Conservation (phyloP, 2,888 invertebrate species). For the Orthosia gracilis region DNA sequence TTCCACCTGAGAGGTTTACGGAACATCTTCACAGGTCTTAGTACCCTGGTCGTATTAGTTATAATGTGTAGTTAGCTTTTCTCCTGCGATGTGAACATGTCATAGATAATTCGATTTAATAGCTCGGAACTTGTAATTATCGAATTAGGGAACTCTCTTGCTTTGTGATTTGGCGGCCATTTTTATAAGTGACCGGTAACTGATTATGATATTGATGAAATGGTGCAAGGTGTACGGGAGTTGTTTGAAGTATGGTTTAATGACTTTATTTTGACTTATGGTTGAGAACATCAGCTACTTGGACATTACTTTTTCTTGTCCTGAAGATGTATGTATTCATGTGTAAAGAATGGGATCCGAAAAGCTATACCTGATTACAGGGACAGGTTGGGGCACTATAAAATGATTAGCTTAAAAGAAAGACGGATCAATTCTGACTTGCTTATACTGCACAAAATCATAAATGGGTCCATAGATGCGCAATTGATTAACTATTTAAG, state of each 20-base stretch:
- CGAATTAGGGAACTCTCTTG: conserved; percentile 82
- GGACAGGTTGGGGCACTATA: too few species aligned
- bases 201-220: conserved; percentile 51
- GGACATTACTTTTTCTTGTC: not conserved
- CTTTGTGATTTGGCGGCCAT: conserved; percentile 66
- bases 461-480: too few species aligned
- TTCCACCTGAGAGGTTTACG: not conserved
- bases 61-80: conserved; percentile 89
- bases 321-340: not conserved
- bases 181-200: conserved; percentile 59
- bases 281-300: not conserved
- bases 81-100: conserved; percentile 86
- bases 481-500: too few species aligned
- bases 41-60: conserved; percentile 73
- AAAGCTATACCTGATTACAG: too few species aligned
- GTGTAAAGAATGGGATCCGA: too few species aligned
- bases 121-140: conserved; percentile 86
- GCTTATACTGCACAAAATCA: too few species aligned
- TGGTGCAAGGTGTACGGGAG: conserved; percentile 40
- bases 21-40: conserved; percentile 63
- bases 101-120: conserved; percentile 90
- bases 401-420: too few species aligned
- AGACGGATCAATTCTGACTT: too few species aligned
- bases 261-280: conserved; percentile 19
- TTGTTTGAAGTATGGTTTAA: conserved; percentile 12